Conservation (phyloP, 2,797 vertebrate species). For the Phoxinus dragarum region DNA sequence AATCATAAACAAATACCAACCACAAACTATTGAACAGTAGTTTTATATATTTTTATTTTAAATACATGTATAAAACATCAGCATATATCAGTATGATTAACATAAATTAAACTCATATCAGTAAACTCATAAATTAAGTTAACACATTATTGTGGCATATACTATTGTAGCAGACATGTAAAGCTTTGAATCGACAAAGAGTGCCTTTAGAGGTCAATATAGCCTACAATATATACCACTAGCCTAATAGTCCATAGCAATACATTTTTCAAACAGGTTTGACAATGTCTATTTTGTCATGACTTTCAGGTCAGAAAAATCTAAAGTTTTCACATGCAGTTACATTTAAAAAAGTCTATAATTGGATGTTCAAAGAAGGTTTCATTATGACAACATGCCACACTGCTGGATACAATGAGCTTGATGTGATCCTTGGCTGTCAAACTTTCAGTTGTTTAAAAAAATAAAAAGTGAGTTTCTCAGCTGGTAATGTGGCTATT, state of each 20-base stretch:
- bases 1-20: not conserved
- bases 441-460: not conserved
- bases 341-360: not conserved
- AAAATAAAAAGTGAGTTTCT: constrained; percentile 30
- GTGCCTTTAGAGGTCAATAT: not conserved
- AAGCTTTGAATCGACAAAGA: not conserved
- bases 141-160: not conserved
- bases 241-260: not conserved
- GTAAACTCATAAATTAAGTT: not conserved
- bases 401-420: not conserved
- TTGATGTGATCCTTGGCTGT: not conserved
- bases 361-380: not conserved
- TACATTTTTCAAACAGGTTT: not conserved
- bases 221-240: not conserved
- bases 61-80: not conserved
- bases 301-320: not conserved
- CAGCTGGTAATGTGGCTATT: constrained; percentile 35
- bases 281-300: not conserved
- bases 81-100: not conserved
- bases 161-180: not conserved
- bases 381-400: not conserved
- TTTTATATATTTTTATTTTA: not conserved
- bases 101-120: too few species aligned
- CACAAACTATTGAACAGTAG: not conserved
- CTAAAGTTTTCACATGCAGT: not conserved